phyloP scores from a whole-genome alignment of 2,888 invertebrate species.

The Octodonta nipae region DNA sequence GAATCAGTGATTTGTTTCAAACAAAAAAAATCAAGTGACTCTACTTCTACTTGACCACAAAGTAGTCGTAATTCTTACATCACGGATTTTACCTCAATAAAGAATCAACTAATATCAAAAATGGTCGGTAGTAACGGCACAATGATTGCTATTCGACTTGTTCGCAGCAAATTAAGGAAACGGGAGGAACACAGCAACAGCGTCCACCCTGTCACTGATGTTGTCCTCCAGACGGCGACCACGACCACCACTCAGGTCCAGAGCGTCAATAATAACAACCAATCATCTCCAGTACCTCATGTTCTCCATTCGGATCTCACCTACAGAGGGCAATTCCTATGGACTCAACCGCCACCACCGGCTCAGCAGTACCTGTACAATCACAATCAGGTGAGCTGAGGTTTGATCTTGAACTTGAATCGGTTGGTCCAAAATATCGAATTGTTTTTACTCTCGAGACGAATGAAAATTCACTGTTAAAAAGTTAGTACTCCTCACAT shows the following conservation, averaged over 20 bases:
- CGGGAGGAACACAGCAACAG: constrained; percentile 65
- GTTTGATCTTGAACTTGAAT: too few relatives aligned
- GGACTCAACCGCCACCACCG: constrained; percentile 62
- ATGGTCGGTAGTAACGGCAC: constrained; percentile 80
- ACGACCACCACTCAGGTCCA: constrained; percentile 18
- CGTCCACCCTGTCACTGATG: constrained; percentile 43
- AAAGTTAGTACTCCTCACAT: too few relatives aligned
- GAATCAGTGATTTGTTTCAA: not conserved
- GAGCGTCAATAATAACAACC: constrained; percentile 6
- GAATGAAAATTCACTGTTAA: too few relatives aligned
- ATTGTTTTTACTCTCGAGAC: too few relatives aligned
- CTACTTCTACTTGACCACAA: too few relatives aligned
- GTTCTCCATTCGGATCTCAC: constrained; percentile 42
- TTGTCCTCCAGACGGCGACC: constrained; percentile 46
- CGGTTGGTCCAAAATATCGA: too few relatives aligned
- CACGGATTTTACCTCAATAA: too few relatives aligned
- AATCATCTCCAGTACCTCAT: constrained; percentile 27
- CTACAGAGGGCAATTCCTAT: constrained; percentile 58
- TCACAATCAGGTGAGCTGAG: constrained; percentile 56
- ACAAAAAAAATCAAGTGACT: not conserved
- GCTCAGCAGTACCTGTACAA: constrained; percentile 64
- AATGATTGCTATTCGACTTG: constrained; percentile 79
- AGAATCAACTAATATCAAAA: constrained; percentile 29
- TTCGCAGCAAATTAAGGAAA: constrained; percentile 80
- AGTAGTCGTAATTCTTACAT: too few relatives aligned